Percentiles rank a stretch among this genome's conserved stretches.
These are phyloP conservation scores for Leptodactylus fallax DNA, from an alignment of 2,797 vertebrate species.

Conservation along the genomic window DNA sequence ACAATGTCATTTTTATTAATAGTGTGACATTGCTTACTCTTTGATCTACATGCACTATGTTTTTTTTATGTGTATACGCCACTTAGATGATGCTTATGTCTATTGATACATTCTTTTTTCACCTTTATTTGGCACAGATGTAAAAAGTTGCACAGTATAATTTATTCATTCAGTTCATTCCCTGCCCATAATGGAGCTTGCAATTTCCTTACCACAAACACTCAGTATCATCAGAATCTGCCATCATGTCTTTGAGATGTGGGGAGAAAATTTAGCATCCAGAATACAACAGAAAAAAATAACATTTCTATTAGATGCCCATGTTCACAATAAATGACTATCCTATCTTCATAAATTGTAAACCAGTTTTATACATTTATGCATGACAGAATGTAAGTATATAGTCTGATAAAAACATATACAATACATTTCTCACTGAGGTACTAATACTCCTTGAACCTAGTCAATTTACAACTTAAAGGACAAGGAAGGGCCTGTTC, in stretches of 20 bases:
- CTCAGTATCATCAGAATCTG: not conserved
- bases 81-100: not conserved
- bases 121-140: not conserved
- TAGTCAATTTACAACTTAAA: not conserved
- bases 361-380: not conserved
- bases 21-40: not conserved
- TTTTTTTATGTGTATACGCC: not conserved
- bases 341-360: too few species aligned
- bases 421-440: not conserved
- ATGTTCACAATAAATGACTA: too few species aligned
- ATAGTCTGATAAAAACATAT: not conserved
- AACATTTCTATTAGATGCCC: not conserved
- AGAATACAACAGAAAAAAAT: not conserved
- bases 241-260: slow-evolving; percentile 12
- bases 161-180: slow-evolving; percentile 22
- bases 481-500: not conserved
- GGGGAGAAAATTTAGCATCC: not conserved
- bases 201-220: slow-evolving; percentile 25
- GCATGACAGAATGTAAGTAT: not conserved
- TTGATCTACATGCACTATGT: not conserved
- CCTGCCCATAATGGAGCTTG: slow-evolving; percentile 16
- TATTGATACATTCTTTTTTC: not conserved
- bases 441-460: not conserved
- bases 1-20: not conserved
- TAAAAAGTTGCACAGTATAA: not conserved